Conservation (phyloP, 1,140 invertebrate genomes). For the Drosophila kepulauana region DNA sequence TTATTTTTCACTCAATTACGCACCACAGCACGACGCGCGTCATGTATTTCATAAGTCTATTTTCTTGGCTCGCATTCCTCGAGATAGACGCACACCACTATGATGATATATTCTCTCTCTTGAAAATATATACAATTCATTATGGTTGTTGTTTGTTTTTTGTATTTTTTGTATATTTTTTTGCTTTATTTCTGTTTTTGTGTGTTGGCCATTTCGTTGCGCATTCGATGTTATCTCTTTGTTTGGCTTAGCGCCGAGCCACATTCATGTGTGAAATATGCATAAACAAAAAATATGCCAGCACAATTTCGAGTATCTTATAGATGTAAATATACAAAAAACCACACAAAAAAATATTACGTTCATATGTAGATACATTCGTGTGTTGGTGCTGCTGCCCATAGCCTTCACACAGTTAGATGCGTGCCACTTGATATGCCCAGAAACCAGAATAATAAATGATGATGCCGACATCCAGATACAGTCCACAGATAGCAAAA, state of each 20-base stretch:
- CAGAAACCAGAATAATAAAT: conserved; percentile 74
- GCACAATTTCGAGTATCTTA: conserved; percentile 56
- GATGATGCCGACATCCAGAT: conserved; percentile 55
- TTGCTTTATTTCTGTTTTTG: conserved; percentile 5
- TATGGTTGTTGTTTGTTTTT: background rate
- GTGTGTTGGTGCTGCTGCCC: conserved; percentile 7
- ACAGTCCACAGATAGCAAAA: conserved; percentile 19
- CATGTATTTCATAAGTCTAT: conserved; percentile 25
- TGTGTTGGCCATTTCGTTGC: conserved; percentile 16
- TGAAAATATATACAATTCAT: conserved; percentile 20
- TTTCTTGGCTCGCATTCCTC: conserved; percentile 39
- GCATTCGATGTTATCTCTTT: conserved; percentile 48
- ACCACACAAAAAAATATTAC: conserved; percentile 6
- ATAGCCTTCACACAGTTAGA: conserved; percentile 77
- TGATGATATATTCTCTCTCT: conserved; percentile 1
- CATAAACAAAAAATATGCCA: conserved; percentile 72
- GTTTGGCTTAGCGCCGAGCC: conserved; percentile 48
- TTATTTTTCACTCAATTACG: conserved; percentile 83
- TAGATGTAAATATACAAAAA: conserved; percentile 60
- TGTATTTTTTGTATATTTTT: conserved; percentile 7
- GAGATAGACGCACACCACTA: conserved; percentile 22
- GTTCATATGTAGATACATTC: conserved; percentile 21
- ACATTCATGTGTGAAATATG: conserved; percentile 70
- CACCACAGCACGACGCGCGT: conserved; percentile 31
- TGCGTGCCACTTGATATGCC: conserved; percentile 77